Percentiles rank a stretch among this genome's conserved stretches.
Conservation (phyloP, 1,140 invertebrate genomes). For the Aphis gossypii region DNA sequence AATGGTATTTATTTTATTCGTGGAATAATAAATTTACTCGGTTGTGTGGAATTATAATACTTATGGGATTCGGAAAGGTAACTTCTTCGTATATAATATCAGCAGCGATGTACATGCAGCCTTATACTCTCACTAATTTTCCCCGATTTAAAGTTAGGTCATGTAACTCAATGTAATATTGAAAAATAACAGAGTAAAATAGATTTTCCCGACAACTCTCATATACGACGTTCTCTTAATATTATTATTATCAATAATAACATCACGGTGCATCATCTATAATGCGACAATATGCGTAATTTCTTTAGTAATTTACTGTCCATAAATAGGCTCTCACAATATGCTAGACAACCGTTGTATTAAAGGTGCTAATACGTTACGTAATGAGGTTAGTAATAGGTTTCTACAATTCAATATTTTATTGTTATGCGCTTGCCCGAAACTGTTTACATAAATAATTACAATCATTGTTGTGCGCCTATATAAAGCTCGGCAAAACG, state of each 20-base stretch:
- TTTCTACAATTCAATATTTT: constrained; percentile 20
- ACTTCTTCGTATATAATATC: neutral
- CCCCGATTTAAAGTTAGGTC: neutral
- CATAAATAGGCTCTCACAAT: neutral
- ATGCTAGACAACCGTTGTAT: neutral
- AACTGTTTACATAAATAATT: neutral
- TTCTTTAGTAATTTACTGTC: neutral
- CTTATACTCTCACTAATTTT: neutral
- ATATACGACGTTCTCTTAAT: neutral
- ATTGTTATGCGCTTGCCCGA: neutral
- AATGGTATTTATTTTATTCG: neutral
- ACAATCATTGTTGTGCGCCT: neutral
- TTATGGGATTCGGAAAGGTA: neutral
- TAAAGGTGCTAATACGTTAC: neutral
- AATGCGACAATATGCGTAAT: neutral
- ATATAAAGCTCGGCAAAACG: neutral
- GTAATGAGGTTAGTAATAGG: neutral
- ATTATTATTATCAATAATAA: neutral
- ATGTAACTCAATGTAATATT: neutral
- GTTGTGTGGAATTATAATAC: neutral
- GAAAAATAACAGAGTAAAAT: neutral
- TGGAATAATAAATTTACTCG: neutral
- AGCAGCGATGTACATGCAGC: neutral
- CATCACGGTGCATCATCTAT: neutral
- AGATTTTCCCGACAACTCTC: neutral